A percentile compares a stretch with the other conserved stretches of the same genome.
Evolutionary conservation across 64 coral and sea anemone species (phyloP).

Genomic region (Astreopora myriophthalma): DNA sequence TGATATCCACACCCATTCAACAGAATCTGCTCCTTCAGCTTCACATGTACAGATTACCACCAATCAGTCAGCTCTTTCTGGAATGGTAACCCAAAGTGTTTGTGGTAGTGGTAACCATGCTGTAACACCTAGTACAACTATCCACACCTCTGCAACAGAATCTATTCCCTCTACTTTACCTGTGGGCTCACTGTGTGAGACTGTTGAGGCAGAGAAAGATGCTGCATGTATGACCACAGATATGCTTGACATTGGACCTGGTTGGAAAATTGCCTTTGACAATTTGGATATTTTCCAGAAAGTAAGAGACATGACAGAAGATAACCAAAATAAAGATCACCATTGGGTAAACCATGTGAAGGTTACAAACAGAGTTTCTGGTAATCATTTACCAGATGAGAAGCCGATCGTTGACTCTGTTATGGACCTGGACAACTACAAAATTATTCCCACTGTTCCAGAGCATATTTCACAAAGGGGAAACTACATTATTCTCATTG

Average conservation of each 20-base stretch:
- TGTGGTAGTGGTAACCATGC: no score
- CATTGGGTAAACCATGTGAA: conserved; percentile 57
- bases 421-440: conserved; percentile 39
- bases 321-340: conserved; percentile 72
- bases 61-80: no score
- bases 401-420: conserved; percentile 9
- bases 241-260: conserved; percentile 19
- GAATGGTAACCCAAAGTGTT: no score
- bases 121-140: no score
- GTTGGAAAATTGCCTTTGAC: conserved; percentile 69
- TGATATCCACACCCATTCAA: no score
- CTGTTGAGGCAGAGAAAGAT: not conserved
- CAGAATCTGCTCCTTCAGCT: no score
- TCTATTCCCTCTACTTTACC: no score
- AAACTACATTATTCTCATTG: conserved; percentile 59
- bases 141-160: no score
- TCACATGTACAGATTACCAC: no score
- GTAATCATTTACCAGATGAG: conserved; percentile 40
- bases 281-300: conserved; percentile 61
- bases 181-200: no score
- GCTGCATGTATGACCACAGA: no score
- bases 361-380: conserved; percentile 40
- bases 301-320: conserved; percentile 58
- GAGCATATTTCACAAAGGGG: conserved; percentile 16
- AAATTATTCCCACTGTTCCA: not conserved